Conservation (phyloP, 2,797 vertebrate species). For the Syngnathus acus region DNA sequence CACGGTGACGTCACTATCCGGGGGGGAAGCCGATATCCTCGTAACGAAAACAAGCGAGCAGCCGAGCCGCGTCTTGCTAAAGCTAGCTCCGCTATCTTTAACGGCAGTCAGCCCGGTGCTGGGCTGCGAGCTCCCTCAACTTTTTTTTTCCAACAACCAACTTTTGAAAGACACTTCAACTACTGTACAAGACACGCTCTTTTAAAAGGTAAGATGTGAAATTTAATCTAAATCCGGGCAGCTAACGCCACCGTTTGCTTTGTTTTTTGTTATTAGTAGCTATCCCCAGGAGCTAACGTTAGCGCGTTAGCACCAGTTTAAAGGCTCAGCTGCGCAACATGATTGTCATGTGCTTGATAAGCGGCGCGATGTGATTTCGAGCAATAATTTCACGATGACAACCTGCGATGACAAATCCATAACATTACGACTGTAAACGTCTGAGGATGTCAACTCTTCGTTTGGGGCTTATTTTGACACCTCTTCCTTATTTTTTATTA, state of each 20-base stretch:
- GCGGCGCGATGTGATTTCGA: not conserved
- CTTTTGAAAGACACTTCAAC: constrained; percentile 26
- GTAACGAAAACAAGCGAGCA: constrained; percentile 52
- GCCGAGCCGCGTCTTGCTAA: constrained; percentile 40
- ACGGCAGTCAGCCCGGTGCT: constrained; percentile 45
- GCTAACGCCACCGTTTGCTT: constrained; percentile 56
- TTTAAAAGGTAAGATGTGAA: constrained; percentile 35
- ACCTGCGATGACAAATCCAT: not conserved
- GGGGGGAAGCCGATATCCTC: constrained; percentile 45
- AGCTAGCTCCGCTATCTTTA: constrained; percentile 36
- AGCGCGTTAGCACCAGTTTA: constrained; percentile 43
- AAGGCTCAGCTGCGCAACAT: constrained; percentile 42
- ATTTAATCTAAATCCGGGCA: not conserved
- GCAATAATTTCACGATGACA: not conserved
- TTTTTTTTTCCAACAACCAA: constrained; percentile 49
- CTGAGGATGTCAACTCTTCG: constrained; percentile 25
- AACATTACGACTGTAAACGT: not conserved
- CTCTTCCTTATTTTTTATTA: constrained; percentile 8
- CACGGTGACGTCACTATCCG: constrained; percentile 43
- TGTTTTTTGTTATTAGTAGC: constrained; percentile 55
- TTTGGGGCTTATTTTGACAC: constrained; percentile 17
- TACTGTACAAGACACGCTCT: not conserved
- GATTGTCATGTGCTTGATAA: constrained; percentile 14
- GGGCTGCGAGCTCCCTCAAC: constrained; percentile 44
- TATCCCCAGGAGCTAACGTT: constrained; percentile 42